Evolutionary conservation across 2,888 invertebrate species (phyloP).

Genomic region (Magallana nippona): DNA sequence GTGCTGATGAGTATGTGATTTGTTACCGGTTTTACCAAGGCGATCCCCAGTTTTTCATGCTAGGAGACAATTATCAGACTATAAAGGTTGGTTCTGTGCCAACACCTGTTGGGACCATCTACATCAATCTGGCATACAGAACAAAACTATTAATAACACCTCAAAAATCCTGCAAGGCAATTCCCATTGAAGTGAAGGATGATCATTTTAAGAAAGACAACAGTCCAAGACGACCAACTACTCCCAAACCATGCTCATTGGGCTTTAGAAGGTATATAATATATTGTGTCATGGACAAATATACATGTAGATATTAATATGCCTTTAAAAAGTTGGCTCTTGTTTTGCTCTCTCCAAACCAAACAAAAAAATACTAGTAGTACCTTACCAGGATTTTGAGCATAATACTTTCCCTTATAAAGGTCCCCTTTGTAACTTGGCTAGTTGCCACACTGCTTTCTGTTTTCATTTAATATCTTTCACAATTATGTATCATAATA

Average conservation of each 20-base stretch:
- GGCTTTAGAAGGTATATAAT: slow-evolving; percentile 68
- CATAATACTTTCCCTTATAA: too few species aligned
- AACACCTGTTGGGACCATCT: slow-evolving; percentile 91
- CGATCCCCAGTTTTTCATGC: slow-evolving; percentile 78
- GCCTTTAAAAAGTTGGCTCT: too few species aligned
- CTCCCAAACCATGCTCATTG: slow-evolving; percentile 70
- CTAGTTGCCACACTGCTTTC: too few species aligned
- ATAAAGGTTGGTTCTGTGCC: slow-evolving; percentile 91
- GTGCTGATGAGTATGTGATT: slow-evolving; percentile 90
- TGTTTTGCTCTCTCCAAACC: too few species aligned
- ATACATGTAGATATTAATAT: too few species aligned
- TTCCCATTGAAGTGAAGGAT: slow-evolving; percentile 89
- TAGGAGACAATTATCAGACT: slow-evolving; percentile 90
- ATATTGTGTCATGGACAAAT: neutral
- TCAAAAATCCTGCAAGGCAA: slow-evolving; percentile 85
- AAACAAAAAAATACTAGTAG: too few species aligned
- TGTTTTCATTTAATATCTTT: too few species aligned
- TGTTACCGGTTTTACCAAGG: slow-evolving; percentile 88
- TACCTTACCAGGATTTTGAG: too few species aligned
- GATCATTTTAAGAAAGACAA: slow-evolving; percentile 91
- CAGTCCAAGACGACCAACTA: slow-evolving; percentile 79
- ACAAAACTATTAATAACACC: slow-evolving; percentile 95
- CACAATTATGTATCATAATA: too few species aligned
- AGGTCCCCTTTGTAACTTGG: too few species aligned
- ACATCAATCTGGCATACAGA: slow-evolving; percentile 91